phyloP scores from a whole-genome alignment of 1,140 invertebrate species.

The Acromyrmex echinatior region DNA sequence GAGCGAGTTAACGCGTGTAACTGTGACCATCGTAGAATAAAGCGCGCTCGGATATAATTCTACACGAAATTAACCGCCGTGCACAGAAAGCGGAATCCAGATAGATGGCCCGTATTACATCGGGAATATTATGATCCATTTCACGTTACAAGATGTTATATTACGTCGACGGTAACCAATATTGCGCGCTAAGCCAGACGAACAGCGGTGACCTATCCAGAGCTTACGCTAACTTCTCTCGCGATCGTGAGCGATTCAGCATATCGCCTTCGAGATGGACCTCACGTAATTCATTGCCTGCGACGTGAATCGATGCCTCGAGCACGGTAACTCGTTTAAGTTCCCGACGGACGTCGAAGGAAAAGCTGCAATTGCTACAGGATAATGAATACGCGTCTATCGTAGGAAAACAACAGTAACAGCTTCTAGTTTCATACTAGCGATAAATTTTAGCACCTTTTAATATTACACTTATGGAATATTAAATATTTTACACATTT shows the following conservation, averaged over 20 bases:
- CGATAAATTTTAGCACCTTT: conserved; percentile 20
- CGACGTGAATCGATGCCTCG: conserved; percentile 52
- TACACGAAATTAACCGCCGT: conserved; percentile 72
- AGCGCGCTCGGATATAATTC: conserved; percentile 64
- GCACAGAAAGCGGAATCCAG: conserved; percentile 71
- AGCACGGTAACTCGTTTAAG: conserved; percentile 62
- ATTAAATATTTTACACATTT: conserved; percentile 6
- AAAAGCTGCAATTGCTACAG: conserved; percentile 51
- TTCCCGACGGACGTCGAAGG: conserved; percentile 46
- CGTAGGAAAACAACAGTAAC: conserved; percentile 3
- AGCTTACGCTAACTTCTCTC: conserved; percentile 70
- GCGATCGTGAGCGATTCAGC: conserved; percentile 70
- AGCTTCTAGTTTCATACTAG: background rate
- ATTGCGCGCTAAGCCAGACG: conserved; percentile 78
- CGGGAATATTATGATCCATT: conserved; percentile 79
- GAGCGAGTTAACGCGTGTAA: conserved; percentile 35
- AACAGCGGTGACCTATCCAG: conserved; percentile 65
- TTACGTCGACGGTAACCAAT: conserved; percentile 75
- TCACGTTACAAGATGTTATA: conserved; percentile 77
- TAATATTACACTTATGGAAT: too few relatives aligned
- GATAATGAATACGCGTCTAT: conserved; percentile 51
- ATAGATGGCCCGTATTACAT: conserved; percentile 76
- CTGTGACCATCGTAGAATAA: conserved; percentile 46
- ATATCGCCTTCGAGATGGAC: conserved; percentile 72
- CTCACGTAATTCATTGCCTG: conserved; percentile 71